phyloP scores from a whole-genome alignment of 2,888 invertebrate genomes.

The Spatulosminthurus flaviceps region DNA sequence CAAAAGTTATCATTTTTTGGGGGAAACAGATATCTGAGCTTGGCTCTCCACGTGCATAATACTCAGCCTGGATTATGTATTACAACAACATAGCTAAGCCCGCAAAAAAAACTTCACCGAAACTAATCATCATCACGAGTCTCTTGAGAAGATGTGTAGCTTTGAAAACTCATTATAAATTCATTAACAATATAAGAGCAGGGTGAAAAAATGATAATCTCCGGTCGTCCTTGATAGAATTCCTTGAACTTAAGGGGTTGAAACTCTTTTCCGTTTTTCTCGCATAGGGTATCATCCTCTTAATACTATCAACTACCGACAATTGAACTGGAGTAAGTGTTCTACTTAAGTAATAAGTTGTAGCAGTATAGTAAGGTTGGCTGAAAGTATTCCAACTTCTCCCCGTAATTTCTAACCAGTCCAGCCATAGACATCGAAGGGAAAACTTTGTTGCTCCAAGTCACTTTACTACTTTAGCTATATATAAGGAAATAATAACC shows the following conservation, averaged over 20 bases:
- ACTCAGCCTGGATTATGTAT: no score
- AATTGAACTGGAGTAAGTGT: slow-evolving; percentile 26
- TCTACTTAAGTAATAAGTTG: slow-evolving; percentile 19
- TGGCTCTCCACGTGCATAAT: neutral
- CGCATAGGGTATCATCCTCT: neutral
- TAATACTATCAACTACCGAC: neutral
- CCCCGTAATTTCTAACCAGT: slow-evolving; percentile 16
- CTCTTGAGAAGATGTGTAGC: slow-evolving; percentile 23
- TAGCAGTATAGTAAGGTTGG: no score
- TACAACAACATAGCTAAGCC: neutral
- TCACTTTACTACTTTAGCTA: no score
- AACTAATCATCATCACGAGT: slow-evolving; percentile 28
- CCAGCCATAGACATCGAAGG: slow-evolving; percentile 36
- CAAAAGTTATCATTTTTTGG: neutral
- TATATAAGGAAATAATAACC: neutral
- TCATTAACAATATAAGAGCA: slow-evolving; percentile 41
- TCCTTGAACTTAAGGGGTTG: slow-evolving; percentile 47
- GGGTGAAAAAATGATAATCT: slow-evolving; percentile 40
- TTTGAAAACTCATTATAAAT: slow-evolving; percentile 38
- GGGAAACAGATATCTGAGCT: neutral
- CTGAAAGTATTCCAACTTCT: slow-evolving; percentile 6
- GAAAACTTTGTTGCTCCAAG: slow-evolving; percentile 32
- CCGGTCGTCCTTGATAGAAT: slow-evolving; percentile 49
- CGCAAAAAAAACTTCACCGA: slow-evolving; percentile 20
- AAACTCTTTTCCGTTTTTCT: slow-evolving; percentile 24